Percentiles rank a stretch among this genome's conserved stretches.
phyloP scores from a whole-genome alignment of 2,797 vertebrate species.

The Kryptolebias ocellatus region DNA sequence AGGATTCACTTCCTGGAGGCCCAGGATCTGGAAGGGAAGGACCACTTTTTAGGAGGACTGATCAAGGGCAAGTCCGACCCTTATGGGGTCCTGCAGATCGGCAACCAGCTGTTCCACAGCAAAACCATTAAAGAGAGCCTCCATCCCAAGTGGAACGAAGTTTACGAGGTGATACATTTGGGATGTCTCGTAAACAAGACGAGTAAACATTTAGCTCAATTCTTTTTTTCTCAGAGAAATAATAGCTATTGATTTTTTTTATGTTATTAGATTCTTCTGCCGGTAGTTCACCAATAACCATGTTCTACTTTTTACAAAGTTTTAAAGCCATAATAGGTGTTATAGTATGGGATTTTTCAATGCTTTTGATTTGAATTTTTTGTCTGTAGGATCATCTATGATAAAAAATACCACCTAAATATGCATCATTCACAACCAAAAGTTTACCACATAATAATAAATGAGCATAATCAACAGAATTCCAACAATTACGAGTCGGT shows the following conservation, averaged over 20 bases:
- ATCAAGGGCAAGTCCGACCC: conserved; percentile 98
- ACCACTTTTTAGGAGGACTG: conserved; percentile 92
- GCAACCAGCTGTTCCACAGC: conserved; percentile 95
- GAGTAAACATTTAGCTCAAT: background rate
- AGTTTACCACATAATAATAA: no score
- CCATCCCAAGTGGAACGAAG: conserved; percentile 96
- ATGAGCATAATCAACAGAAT: no score
- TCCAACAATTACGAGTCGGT: no score
- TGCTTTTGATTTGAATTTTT: no score
- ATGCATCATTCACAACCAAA: no score
- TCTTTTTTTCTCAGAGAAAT: background rate
- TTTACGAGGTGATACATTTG: conserved; percentile 88
- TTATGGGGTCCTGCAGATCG: conserved; percentile 91
- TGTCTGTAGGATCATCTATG: no score
- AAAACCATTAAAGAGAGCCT: conserved; percentile 95
- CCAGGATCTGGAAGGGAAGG: conserved; percentile 94
- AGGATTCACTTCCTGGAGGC: conserved; percentile 97
- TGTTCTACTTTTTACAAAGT: background rate
- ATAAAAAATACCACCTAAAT: no score
- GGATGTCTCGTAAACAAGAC: background rate
- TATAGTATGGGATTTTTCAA: no score
- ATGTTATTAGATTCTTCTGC: background rate
- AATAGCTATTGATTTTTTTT: background rate
- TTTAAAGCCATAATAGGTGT: background rate
- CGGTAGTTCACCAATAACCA: background rate